Evolutionary conservation across 2,797 vertebrate species (phyloP), one percentile per base, ranked within the genome.

Genomic region (Taenioides sp.): DNA sequence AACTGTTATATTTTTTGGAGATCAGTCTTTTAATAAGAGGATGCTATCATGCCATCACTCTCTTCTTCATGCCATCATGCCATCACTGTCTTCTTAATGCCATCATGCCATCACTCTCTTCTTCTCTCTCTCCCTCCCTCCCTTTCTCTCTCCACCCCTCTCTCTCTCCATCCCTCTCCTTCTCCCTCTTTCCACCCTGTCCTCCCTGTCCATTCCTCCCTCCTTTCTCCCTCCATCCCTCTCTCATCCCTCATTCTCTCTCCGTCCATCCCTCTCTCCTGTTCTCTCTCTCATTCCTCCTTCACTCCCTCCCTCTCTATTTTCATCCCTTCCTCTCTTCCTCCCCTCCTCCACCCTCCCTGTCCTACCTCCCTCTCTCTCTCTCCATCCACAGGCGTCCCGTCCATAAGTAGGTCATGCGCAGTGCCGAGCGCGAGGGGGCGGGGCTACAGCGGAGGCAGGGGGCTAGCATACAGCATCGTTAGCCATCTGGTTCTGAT

Each of bases 401-500:
- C 89, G 84, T 84, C 75, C 83, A 80, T 90, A 98, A 96, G 92
- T 97, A 95, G 97, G 96, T 95, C 96, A 94, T 91, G 92, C 81
- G 80, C 92, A 93, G 92, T 88, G 88, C 86, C 89, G 88, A 75
- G 80, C 69, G 16, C 72, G 52, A 69, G 68, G 75, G 71, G 74
- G 47, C 37, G 40, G 68, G 43, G 37, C 58, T 2, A 6, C 11
- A n/a, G 62, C 37, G 49, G 3, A 23, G 63, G 63, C 50, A 64
- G 3, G 75, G 75, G 77, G 47, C 0, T 54, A 72, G 18, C 80
- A 84, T 75, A 83, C 80, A 89, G 88, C 79, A 76, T 95, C 92
- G 93, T 94, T 90, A 87, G 91, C 96, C 95, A 96, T 97, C 96
- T 98, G 96, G 92, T 91, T 88, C 69, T 88, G 92, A 85, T 91